These are phyloP conservation scores for Oppia nitens DNA, from an alignment of 1,140 invertebrate species.

Conservation along the genomic window DNA sequence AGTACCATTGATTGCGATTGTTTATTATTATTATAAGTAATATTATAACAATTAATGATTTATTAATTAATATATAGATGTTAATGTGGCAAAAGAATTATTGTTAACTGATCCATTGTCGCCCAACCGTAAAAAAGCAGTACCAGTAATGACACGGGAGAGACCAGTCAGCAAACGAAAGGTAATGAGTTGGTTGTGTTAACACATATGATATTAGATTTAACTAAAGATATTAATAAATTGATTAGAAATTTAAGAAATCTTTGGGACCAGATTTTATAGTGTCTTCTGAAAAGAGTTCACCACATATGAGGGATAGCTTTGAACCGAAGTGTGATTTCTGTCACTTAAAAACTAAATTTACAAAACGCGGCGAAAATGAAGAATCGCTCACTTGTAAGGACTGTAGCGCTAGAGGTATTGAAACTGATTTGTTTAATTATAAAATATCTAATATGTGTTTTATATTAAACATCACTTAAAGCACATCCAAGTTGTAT, in stretches of 20 bases:
- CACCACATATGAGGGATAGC: slow-evolving; percentile 1
- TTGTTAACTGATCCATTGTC: not conserved
- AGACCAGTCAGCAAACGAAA: slow-evolving; percentile 5
- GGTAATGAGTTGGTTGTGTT: too few relatives aligned
- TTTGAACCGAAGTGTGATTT: slow-evolving; percentile 12
- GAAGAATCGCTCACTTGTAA: not conserved
- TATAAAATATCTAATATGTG: not conserved
- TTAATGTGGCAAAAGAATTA: too few relatives aligned
- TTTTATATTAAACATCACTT: slow-evolving; percentile 2
- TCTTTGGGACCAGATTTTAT: slow-evolving; percentile 18
- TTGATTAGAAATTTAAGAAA: slow-evolving; percentile 16
- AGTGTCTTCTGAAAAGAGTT: slow-evolving; percentile 12
- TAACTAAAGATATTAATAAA: not conserved
- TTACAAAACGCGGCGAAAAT: not conserved
- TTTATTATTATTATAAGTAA: too few relatives aligned
- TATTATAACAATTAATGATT: too few relatives aligned
- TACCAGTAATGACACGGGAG: not conserved
- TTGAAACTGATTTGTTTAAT: not conserved
- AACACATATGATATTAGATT: too few relatives aligned
- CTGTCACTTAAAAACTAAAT: slow-evolving; percentile 4
- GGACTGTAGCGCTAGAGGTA: slow-evolving; percentile 4
- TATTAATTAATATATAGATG: too few relatives aligned
- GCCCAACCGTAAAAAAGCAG: not conserved
- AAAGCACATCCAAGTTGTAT: slow-evolving; percentile 35
- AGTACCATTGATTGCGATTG: too few relatives aligned